Conservation (phyloP, 2,888 invertebrate species). For the Adineta ricciae region DNA sequence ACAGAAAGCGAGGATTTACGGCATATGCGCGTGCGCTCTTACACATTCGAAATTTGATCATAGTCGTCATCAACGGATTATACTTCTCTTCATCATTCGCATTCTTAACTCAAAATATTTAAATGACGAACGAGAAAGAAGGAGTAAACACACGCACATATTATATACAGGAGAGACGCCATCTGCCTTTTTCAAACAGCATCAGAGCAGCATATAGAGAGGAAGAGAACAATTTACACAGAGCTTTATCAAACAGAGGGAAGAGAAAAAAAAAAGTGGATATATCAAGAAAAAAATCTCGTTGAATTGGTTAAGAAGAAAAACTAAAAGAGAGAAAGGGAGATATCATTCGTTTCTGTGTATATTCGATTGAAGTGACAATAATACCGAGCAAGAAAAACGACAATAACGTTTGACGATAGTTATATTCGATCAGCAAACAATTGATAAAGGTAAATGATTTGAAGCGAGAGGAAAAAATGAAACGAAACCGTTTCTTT, state of each 20-base stretch:
- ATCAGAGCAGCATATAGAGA: neutral
- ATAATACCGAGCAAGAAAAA: neutral
- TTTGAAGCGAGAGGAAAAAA: neutral
- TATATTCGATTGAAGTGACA: slow-evolving; percentile 2
- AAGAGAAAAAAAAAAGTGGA: slow-evolving; percentile 19
- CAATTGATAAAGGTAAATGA: neutral
- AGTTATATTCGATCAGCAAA: neutral
- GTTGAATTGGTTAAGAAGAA: slow-evolving; percentile 3
- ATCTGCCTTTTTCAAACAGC: slow-evolving; percentile 21
- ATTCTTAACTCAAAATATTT: slow-evolving; percentile 17
- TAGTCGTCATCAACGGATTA: slow-evolving; percentile 12
- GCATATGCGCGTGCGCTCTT: slow-evolving; percentile 9
- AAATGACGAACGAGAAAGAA: slow-evolving; percentile 13
- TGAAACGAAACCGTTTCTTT: no score
- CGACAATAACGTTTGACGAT: neutral
- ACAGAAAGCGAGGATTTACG: neutral
- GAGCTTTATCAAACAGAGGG: slow-evolving; percentile 19
- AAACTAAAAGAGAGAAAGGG: neutral
- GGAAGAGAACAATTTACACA: slow-evolving; percentile 13
- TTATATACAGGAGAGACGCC: neutral
- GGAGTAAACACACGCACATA: neutral
- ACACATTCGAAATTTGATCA: slow-evolving; percentile 18
- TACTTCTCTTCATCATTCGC: neutral
- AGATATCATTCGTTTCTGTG: neutral
- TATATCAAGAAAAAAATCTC: neutral